Evolutionary conservation across 2,888 invertebrate genomes (phyloP), one percentile per base, ranked within the genome.

Genomic region (Rhagophthalmus giganteus): DNA sequence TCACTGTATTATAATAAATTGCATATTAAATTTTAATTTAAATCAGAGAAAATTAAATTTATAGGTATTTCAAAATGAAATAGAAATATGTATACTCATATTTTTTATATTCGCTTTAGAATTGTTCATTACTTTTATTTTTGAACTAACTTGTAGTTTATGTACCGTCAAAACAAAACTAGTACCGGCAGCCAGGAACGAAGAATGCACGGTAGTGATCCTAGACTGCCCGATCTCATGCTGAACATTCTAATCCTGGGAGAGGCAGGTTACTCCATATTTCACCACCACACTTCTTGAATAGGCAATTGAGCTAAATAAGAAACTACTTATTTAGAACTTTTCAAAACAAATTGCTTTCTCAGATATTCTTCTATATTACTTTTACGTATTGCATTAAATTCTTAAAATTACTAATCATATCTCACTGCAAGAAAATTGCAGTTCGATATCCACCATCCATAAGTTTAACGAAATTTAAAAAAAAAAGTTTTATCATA

Each of bases 131-230:
- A 60, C 60, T n/a, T n/a, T n/a, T n/a, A 20, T 20, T 20, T 20
- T 20, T 20, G 20, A 66, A 67, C 65, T 67, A 68, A 69, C 61
- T 68, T 69, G 63, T 68, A 67, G 65, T 64, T 66, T 68, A 67
- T 67, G 71, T 73, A 72, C 71, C 71, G 70, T 71, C 63, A 72
- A 69, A 63, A 65, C 68, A 72, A 72, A 72, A 67, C 64, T 67
- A 71, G 70, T 68, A 71, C 71, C 70, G 67, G 59, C 56, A 59
- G 60, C 61, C 59, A 54, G 58, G 56, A 56, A 55, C 50, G 58
- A 42, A 52, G 55, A 55, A 57, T 46, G 42, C 55, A 60, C 58
- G 52, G 63, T 42, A 51, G 56, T 42, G 58, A 57, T 59, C 58
- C 56, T 58, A 55, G 59, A 58, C 44, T 57, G 56, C 54, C 58